phyloP scores from a whole-genome alignment of 2,797 vertebrate species.

The Pantherophis vulpinus region DNA sequence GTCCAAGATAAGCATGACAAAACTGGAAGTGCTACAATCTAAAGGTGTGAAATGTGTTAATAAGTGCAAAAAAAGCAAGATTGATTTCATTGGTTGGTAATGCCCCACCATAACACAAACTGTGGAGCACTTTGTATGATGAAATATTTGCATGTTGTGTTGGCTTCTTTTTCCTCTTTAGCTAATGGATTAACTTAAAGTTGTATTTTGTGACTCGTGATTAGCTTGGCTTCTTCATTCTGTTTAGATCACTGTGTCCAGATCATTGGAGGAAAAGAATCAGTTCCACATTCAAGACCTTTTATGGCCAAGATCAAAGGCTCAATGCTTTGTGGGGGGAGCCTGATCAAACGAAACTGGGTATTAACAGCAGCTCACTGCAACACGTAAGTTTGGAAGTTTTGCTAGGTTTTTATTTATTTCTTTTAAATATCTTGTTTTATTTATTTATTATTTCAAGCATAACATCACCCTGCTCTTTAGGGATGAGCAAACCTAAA shows the following conservation, averaged over 20 bases:
- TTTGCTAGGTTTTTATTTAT: not conserved
- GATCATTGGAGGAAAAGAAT: constrained; percentile 69
- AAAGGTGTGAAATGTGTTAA: not conserved
- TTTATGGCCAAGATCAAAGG: constrained; percentile 66
- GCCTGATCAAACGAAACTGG: constrained; percentile 59
- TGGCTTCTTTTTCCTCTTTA: not conserved
- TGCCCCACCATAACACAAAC: not conserved
- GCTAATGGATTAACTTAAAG: not conserved
- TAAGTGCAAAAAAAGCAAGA: not conserved
- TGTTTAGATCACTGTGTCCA: constrained; percentile 14
- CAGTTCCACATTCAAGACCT: constrained; percentile 68
- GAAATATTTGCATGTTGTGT: not conserved
- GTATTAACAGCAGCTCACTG: constrained; percentile 70
- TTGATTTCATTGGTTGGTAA: not conserved
- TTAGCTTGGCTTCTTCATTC: not conserved
- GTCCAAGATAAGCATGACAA: not conserved
- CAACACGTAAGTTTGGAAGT: constrained; percentile 35
- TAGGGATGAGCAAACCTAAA: not conserved
- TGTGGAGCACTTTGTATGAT: not conserved
- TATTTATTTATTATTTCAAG: not conserved
- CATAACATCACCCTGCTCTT: not conserved
- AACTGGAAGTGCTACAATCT: not conserved
- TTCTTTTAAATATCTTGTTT: not conserved
- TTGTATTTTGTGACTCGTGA: not conserved
- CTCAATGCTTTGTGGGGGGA: constrained; percentile 49